phyloP scores from a whole-genome alignment of 2,113 vertebrate genomes.

The Corvus hawaiiensis region DNA sequence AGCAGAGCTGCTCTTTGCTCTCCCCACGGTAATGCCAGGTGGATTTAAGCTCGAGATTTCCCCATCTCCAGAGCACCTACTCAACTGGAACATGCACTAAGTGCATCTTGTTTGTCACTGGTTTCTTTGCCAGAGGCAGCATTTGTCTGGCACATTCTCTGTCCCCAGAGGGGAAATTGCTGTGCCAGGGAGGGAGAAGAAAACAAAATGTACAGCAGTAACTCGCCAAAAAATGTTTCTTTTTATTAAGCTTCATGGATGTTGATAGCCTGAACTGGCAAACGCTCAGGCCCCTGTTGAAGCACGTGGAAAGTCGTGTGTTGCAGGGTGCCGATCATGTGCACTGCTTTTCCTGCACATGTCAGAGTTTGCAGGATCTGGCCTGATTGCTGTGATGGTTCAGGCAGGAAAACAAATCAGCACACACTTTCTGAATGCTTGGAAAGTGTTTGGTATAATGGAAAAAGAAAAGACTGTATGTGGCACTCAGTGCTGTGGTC shows the following conservation, averaged over 20 bases:
- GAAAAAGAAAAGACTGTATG: not conserved
- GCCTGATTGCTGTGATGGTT: not conserved
- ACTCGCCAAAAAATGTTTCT: constrained; percentile 41
- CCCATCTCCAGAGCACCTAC: constrained; percentile 12
- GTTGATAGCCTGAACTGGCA: constrained; percentile 23
- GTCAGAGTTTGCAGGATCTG: not conserved
- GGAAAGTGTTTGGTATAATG: not conserved
- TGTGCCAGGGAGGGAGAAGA: constrained; percentile 57
- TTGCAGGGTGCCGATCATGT: not conserved
- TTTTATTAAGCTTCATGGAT: constrained; percentile 55
- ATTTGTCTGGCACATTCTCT: constrained; percentile 59
- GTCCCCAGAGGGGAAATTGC: constrained; percentile 51
- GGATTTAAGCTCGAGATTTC: not conserved
- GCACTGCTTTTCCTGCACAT: not conserved
- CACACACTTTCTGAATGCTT: not conserved
- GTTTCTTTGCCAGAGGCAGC: constrained; percentile 58
- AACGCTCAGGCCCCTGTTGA: not conserved
- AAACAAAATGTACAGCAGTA: constrained; percentile 46
- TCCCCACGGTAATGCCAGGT: not conserved
- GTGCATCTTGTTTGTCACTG: constrained; percentile 38
- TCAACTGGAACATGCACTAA: constrained; percentile 41
- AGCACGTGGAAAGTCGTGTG: not conserved
- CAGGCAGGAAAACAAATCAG: not conserved
- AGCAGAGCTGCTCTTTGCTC: not conserved
- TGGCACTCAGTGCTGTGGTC: not conserved